Evolutionary conservation across 2,113 vertebrate genomes (phyloP).

Genomic region (Marmota flaviventris): DNA sequence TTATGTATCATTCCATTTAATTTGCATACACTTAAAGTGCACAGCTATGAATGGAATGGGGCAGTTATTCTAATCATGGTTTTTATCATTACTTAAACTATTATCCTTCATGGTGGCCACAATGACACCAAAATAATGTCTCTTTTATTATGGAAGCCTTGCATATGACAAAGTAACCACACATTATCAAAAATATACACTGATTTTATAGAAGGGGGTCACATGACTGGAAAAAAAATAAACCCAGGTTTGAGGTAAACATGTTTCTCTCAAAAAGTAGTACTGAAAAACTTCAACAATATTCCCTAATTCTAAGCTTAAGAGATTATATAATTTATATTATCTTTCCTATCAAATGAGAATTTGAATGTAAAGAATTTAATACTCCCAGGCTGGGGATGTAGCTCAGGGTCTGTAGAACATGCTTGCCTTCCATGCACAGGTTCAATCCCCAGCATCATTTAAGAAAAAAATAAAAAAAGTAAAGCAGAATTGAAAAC

Average conservation of each 20-base stretch:
- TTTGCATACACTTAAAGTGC: conserved; percentile 29
- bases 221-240: not conserved
- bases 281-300: not conserved
- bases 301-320: conserved; percentile 21
- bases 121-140: not conserved
- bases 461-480: not conserved
- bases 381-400: not conserved
- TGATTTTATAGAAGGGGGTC: not conserved
- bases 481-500: not conserved
- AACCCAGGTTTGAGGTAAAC: not conserved
- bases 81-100: conserved; percentile 28
- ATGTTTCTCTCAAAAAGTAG: conserved; percentile 14
- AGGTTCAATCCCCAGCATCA: too few species aligned
- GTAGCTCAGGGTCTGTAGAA: not conserved
- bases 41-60: conserved; percentile 30
- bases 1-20: conserved; percentile 66
- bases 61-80: conserved; percentile 33
- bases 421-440: not conserved
- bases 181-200: conserved; percentile 29
- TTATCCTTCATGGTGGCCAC: not conserved
- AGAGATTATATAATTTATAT: conserved; percentile 11
- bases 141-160: not conserved
- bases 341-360: not conserved
- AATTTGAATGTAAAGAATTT: conserved; percentile 23
- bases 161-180: not conserved